phyloP scores from a whole-genome alignment of 1,140 invertebrate species.

The Ostrea edulis region DNA sequence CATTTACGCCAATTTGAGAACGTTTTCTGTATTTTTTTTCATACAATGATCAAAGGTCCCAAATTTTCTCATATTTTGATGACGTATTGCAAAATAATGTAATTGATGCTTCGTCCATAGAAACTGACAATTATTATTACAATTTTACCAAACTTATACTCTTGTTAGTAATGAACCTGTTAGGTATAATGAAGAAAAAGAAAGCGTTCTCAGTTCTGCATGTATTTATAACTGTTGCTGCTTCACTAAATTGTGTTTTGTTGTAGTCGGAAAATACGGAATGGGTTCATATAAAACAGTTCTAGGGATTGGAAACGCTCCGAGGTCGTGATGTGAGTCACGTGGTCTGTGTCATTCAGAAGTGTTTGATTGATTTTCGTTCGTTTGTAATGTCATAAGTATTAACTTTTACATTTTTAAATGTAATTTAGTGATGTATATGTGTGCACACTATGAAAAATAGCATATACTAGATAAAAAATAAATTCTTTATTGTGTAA shows the following conservation, averaged over 20 bases:
- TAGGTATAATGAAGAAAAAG: not conserved
- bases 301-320: slow-evolving; percentile 64
- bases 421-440: no score
- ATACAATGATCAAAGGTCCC: no score
- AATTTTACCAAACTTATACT: no score
- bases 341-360: slow-evolving; percentile 1
- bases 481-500: no score
- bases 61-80: no score
- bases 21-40: not conserved
- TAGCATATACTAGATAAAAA: no score
- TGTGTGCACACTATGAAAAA: no score
- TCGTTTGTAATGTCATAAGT: not conserved
- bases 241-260: slow-evolving; percentile 41
- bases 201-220: slow-evolving; percentile 11
- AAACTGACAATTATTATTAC: not conserved
- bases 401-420: not conserved
- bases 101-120: no score
- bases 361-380: slow-evolving; percentile 4
- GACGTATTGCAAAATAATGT: no score
- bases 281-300: slow-evolving; percentile 75
- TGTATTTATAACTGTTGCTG: not conserved
- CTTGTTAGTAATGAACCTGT: no score
- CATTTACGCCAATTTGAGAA: not conserved
- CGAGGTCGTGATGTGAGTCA: slow-evolving; percentile 55
- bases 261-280: slow-evolving; percentile 75